phyloP scores from a whole-genome alignment of 2,113 vertebrate species.

The Mus spicilegus region DNA sequence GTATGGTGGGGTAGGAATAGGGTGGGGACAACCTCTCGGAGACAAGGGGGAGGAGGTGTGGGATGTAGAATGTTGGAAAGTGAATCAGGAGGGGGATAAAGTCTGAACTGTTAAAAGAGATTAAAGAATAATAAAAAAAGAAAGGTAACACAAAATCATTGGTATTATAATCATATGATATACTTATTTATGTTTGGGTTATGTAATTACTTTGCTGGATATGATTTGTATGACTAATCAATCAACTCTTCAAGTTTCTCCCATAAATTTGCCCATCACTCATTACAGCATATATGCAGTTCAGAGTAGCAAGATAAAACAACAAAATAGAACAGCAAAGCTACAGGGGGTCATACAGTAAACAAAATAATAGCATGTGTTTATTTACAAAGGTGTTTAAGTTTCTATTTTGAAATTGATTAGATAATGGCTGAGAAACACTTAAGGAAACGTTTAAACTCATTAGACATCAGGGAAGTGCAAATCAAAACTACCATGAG shows the following conservation, averaged over 20 bases:
- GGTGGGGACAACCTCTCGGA: too few relatives aligned
- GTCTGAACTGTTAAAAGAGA: too few relatives aligned
- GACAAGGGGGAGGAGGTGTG: too few relatives aligned
- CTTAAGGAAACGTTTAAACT: too few relatives aligned
- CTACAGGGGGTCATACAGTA: neutral
- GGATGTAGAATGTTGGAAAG: too few relatives aligned
- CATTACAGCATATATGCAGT: fast-evolving
- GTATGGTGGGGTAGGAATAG: too few relatives aligned
- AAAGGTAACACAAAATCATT: neutral
- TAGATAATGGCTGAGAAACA: too few relatives aligned
- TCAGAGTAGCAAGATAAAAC: neutral
- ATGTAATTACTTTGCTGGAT: neutral
- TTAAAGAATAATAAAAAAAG: too few relatives aligned
- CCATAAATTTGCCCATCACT: fast-evolving
- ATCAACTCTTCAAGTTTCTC: neutral
- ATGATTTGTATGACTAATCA: neutral
- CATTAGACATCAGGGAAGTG: too few relatives aligned
- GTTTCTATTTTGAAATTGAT: neutral
- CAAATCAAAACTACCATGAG: too few relatives aligned
- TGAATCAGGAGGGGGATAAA: too few relatives aligned
- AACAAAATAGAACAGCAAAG: neutral
- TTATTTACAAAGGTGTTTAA: neutral
- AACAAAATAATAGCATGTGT: neutral
- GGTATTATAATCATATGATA: neutral
- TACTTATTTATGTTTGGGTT: neutral